Base-by-base conservation (phyloP, 2,113 vertebrate species). In the Hepsetus odoe region DNA sequence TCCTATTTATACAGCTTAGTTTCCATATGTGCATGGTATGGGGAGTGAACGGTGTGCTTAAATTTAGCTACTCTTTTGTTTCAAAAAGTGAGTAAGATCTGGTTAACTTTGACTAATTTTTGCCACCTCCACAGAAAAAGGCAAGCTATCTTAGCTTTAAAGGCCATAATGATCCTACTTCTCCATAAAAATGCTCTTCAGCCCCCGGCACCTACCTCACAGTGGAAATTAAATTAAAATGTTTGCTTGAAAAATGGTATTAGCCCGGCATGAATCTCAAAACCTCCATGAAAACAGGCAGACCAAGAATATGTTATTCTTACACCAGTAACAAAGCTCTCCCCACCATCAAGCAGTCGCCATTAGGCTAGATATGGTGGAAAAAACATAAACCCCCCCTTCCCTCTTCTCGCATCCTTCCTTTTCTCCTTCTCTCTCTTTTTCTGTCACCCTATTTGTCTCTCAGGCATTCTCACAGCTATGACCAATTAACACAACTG, bases 401-500 rank as follows among this genome's bases (percentile, higher is more conserved):
- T 53, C n/a, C 62, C 55, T 71, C 14, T 61, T 51, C 49, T 12
- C 49, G 7, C n/a, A 32, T 28, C 14, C 74, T 14, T 9, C 65
- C 44, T 35, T 64, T 28, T 75, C 58, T 65, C 38, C 44, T 22
- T 55, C 51, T 22, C 51, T 55, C 55, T 26, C 70, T 64, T 35
- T 40, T 10, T 71, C 55, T 78, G 10, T 62, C 22, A 33, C 55
- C n/a, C 65, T 14, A 3, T 59, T 32, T 28, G 62, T n/a, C 14
- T 68, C 44, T 51, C 26, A 71, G 64, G 66, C 73, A 20, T 64
- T 76, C 58, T 74, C 62, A 46, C 56, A 55, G 56, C 75, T 65
- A 79, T 72, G 49, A 72, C 56, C 77, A 79, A 79, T 79, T 79
- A 72, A 65, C 69, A 79, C 77, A 72, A 79, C 46, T 53, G 76